Base-by-base conservation (phyloP, 2,113 vertebrate genomes). In the Carlito syrichta region DNA sequence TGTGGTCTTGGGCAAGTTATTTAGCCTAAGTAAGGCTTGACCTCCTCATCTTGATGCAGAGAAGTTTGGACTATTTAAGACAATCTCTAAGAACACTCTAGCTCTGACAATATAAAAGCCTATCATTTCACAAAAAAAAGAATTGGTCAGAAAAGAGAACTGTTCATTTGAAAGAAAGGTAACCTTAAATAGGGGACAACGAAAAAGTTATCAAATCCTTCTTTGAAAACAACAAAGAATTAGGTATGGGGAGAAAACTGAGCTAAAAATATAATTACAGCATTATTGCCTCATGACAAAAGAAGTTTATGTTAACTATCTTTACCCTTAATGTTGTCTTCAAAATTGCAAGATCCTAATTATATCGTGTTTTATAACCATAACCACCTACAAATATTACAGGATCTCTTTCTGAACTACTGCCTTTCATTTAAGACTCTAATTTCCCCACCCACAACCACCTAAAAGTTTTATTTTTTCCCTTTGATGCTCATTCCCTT, bases 321-420 rank as follows among this genome's bases (percentile, higher is more conserved):
- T 68, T 91, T 89, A 35, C 12, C 50, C 68, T 84, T 86, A 76
- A 89, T 40, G 4, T 45, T 35, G 17, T 58, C 77, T 94, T 91
- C 38, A 79, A 93, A 93, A 91, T 74, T 71, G 76, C 6, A 94
- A 66, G 73, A 45, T 19, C 45, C 63, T 87, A 43, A 94, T 76
- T 52, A 95, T 32, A 66, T 30, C 66, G 82, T 7, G 2, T 30
- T 83, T 95, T 68, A 79, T 50, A 54, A 74, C 22, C 12, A 54
- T 23, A 89, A 22, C 14, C 3, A 54, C 11, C 30, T 58, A 43
- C 5, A 76, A 60, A 54, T 27, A 63, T 69, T 86, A 38, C 2
- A 58, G 91, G 74, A 35, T n/a, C 81, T n/a, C 74, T 81, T 68
- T 81, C 38, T 48, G 77, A 93, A 58, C 17, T 9, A 50, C 12